phyloP scores from a whole-genome alignment of 2,888 invertebrate genomes.

The Cyclophora albipunctata region DNA sequence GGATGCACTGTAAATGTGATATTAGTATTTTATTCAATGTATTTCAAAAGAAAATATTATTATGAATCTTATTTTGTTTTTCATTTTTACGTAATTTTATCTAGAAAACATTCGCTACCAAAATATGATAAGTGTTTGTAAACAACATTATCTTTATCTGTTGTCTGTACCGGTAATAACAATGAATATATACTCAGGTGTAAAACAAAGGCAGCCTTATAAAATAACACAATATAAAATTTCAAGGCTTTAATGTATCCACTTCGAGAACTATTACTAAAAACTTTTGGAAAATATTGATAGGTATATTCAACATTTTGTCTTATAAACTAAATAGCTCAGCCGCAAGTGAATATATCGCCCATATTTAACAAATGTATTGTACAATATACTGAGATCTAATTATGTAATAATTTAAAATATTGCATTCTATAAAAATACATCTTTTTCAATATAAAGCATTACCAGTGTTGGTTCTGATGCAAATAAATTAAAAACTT shows the following conservation, averaged over 20 bases:
- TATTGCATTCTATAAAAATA: constrained; percentile 38
- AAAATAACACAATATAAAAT: constrained; percentile 22
- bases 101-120: no score
- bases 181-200: constrained; percentile 28
- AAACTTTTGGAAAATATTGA: constrained; percentile 55
- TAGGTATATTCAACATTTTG: constrained; percentile 48
- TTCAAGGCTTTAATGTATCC: constrained; percentile 50
- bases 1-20: constrained; percentile 68
- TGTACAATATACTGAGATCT: constrained; percentile 57
- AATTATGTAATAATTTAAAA: constrained; percentile 29
- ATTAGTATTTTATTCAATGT: constrained; percentile 62
- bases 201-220: constrained; percentile 10
- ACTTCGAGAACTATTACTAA: constrained; percentile 47
- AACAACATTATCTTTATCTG: no score
- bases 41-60: constrained; percentile 40
- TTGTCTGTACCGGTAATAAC: constrained; percentile 11
- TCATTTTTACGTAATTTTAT: constrained; percentile 1
- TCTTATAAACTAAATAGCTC: constrained; percentile 47
- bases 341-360: constrained; percentile 34
- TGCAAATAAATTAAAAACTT: no score
- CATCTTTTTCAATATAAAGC: constrained; percentile 21
- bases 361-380: constrained; percentile 23
- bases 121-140: no score
- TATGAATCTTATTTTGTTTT: constrained; percentile 13
- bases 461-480: background rate